These are phyloP conservation scores for Cyrtorhinus lividipennis DNA, from an alignment of 1,140 invertebrate genomes.

Conservation along the genomic window DNA sequence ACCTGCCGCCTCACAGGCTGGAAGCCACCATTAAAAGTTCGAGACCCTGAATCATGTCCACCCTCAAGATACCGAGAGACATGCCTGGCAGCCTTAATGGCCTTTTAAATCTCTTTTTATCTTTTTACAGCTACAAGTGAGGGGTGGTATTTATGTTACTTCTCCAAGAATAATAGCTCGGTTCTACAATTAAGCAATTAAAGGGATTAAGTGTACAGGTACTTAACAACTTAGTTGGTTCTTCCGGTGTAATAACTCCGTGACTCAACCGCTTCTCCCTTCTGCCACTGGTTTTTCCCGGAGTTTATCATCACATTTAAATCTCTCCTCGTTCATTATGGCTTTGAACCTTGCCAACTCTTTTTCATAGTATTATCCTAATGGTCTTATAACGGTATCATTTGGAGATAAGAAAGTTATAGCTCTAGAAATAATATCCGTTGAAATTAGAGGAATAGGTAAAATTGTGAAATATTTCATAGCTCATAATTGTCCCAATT, in stretches of 20 bases:
- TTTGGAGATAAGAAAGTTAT: too few relatives aligned
- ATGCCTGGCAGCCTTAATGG: background rate
- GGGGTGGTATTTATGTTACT: background rate
- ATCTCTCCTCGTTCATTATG: too few relatives aligned
- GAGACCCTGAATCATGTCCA: background rate
- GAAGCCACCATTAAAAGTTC: background rate
- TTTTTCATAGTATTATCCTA: too few relatives aligned
- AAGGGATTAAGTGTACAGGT: background rate
- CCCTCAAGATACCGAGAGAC: background rate
- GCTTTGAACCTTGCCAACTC: too few relatives aligned
- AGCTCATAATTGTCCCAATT: too few relatives aligned
- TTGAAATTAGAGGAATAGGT: too few relatives aligned
- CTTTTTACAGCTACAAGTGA: background rate
- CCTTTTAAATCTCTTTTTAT: background rate
- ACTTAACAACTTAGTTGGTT: background rate
- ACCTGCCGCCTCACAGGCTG: too few relatives aligned
- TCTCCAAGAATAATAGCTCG: background rate
- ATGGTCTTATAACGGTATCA: too few relatives aligned
- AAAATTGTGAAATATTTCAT: too few relatives aligned
- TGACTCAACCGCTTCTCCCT: background rate
- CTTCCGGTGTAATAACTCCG: background rate
- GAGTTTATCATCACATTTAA: background rate
- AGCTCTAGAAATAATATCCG: too few relatives aligned
- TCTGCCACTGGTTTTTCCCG: background rate
- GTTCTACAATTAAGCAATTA: background rate